Conservation (phyloP, 1,140 invertebrate genomes). For the Macrotrachela quadricornifera region DNA sequence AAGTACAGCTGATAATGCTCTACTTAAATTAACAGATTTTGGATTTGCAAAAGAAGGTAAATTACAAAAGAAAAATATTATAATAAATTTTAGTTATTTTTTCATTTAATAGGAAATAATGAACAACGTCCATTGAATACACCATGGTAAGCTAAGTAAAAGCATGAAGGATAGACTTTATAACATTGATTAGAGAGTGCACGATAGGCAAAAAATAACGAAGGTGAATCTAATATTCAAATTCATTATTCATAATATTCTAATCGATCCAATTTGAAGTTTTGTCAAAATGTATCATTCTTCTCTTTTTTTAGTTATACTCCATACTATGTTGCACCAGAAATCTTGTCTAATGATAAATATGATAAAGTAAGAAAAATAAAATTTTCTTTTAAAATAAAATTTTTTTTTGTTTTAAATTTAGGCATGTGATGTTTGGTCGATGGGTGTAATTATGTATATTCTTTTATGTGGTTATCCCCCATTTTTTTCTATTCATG, state of each 20-base stretch:
- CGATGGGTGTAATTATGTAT: conserved; percentile 89
- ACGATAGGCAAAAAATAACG: too few species aligned
- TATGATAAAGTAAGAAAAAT: conserved; percentile 53
- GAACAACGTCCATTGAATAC: not conserved
- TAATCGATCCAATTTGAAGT: too few species aligned
- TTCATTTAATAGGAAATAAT: too few species aligned
- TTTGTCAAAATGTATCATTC: not conserved
- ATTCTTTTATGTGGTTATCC: conserved; percentile 94
- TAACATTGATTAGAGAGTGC: too few species aligned
- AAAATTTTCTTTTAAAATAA: too few species aligned
- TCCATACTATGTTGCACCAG: conserved; percentile 85
- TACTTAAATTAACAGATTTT: conserved; percentile 89
- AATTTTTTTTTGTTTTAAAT: too few species aligned
- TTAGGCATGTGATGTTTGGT: conserved; percentile 85
- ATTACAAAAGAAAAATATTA: conserved; percentile 8
- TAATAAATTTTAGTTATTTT: too few species aligned
- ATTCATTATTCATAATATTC: too few species aligned
- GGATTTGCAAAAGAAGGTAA: conserved; percentile 89
- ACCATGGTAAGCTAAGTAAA: conserved; percentile 1
- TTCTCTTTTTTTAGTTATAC: conserved; percentile 70
- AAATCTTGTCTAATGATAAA: conserved; percentile 83
- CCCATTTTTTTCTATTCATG: conserved; percentile 91
- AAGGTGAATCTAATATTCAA: too few species aligned
- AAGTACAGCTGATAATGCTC: conserved; percentile 35
- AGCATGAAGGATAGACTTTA: too few species aligned